Conservation (phyloP, 1,140 invertebrate species). For the Temnothorax nylanderi region DNA sequence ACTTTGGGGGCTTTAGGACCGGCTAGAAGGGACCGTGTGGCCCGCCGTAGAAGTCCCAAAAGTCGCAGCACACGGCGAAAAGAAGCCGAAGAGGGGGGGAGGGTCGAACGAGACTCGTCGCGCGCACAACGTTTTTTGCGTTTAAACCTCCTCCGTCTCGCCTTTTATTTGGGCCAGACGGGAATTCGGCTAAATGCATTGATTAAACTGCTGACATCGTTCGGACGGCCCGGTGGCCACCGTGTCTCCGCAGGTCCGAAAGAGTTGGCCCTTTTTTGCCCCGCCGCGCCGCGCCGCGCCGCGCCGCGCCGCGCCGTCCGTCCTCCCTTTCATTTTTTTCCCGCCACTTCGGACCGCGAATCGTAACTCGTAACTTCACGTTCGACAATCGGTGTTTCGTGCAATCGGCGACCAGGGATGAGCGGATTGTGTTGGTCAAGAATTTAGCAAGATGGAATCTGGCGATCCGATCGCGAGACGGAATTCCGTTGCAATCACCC, state of each 20-base stretch:
- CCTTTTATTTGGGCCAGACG: conserved; percentile 85
- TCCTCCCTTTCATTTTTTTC: conserved; percentile 56
- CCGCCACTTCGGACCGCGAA: conserved; percentile 35
- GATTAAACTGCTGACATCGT: conserved; percentile 84
- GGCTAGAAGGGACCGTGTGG: conserved; percentile 31
- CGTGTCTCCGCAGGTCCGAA: conserved; percentile 76
- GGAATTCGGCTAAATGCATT: conserved; percentile 86
- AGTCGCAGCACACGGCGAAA: conserved; percentile 35
- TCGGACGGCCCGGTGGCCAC: conserved; percentile 82
- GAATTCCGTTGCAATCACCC: conserved; percentile 12
- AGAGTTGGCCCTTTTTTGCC: conserved; percentile 77
- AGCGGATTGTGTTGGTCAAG: conserved; percentile 64
- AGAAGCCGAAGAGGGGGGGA: conserved; percentile 14
- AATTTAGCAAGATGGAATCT: conserved; percentile 66
- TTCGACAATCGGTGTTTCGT: conserved; percentile 64
- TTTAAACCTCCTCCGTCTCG: conserved; percentile 73
- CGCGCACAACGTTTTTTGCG: conserved; percentile 80
- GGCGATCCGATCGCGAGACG: background rate
- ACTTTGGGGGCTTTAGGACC: conserved; percentile 65
- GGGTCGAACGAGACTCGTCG: conserved; percentile 62
- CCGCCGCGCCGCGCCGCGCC: background rate
- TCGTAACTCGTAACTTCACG: conserved; percentile 66
- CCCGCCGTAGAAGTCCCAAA: conserved; percentile 45
- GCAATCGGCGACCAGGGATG: conserved; percentile 39
- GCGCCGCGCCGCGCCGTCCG: conserved; percentile 12